Percentiles rank a stretch among this genome's conserved stretches.
These are phyloP conservation scores for Pristionchus mayeri DNA, from an alignment of 2,888 invertebrate genomes.

Conservation along the genomic window DNA sequence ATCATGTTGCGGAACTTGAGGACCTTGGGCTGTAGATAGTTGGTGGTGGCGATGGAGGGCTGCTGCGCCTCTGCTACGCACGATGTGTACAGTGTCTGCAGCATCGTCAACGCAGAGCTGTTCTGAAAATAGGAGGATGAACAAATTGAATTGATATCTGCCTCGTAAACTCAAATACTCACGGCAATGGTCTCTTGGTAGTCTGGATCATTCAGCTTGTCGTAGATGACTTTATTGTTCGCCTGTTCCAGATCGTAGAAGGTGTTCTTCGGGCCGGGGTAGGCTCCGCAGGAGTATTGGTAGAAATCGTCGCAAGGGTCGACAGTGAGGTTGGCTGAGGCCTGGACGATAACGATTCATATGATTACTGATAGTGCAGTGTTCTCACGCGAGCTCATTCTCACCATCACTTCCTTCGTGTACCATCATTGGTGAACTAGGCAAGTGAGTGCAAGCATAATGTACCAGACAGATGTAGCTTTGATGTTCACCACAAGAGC, in stretches of 20 bases:
- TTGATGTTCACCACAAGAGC: too few relatives aligned
- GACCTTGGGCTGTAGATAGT: slow-evolving; percentile 16
- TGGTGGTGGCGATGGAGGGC: not conserved
- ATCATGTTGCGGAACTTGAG: not conserved
- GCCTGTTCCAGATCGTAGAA: slow-evolving; percentile 23
- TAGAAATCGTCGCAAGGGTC: slow-evolving; percentile 73
- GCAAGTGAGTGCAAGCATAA: too few relatives aligned
- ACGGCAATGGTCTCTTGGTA: slow-evolving; percentile 57
- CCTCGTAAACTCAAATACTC: too few relatives aligned
- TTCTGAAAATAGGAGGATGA: not conserved
- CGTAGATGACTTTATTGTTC: not conserved
- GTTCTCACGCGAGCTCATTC: too few relatives aligned
- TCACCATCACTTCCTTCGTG: too few relatives aligned
- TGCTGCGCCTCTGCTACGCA: not conserved
- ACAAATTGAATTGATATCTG: too few relatives aligned
- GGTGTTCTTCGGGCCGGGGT: slow-evolving; percentile 48
- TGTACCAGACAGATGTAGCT: too few relatives aligned
- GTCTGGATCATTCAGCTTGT: slow-evolving; percentile 56
- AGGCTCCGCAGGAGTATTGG: slow-evolving; percentile 67
- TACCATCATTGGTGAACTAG: too few relatives aligned
- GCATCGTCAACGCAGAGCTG: not conserved
- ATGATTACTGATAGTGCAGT: too few relatives aligned
- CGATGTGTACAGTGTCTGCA: not conserved
- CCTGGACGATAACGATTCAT: slow-evolving; percentile 47
- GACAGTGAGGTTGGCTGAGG: slow-evolving; percentile 57